Evolutionary conservation across 2,888 invertebrate genomes (phyloP), one percentile per base, ranked within the genome.

Genomic region (Allygus modestus): DNA sequence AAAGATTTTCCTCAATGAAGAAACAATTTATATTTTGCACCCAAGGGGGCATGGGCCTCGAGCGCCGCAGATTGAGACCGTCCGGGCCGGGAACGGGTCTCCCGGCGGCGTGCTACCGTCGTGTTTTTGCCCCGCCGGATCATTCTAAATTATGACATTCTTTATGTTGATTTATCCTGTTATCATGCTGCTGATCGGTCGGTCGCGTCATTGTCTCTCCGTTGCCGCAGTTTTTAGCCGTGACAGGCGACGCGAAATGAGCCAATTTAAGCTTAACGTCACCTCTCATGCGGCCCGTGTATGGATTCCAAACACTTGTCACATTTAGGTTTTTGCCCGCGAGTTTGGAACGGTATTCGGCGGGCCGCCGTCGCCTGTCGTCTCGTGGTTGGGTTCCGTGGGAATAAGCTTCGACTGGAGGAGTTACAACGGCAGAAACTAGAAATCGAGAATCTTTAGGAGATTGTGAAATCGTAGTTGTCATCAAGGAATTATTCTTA

Each of bases 121-220:
- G 37, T 28, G 51, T 77, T 77, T 77, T 77, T 77, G 77, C 28
- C 31, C 37, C 77, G 43, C 77, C 51, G 17, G 77, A 77, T 77
- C 77, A 77, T 77, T 77, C 51, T 77, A 77, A 77, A 77, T 77
- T 77, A 77, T 77, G 77, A 77, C 77, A 77, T 77, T 77, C 46
- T 77, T 77, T 46, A 77, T 46, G 77, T 77, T 77, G 77, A 77
- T 77, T 77, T 46, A 77, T 77, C 77, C 77, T 51, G 77, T 28
- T 77, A 77, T 51, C 77, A 17, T 17, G 46, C 43, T 23, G 17
- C n/a, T 15, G 71, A 71, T 71, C 71, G 31, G 23, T 1, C n/a
- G n/a, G n/a, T 41, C 37, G 33, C 26, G 23, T 75, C 73, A 75
- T 75, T 75, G 73, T 75, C 73, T 43, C 33, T 9, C 73, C 33